phyloP scores from a whole-genome alignment of 2,888 invertebrate genomes.

The Macrosoma leucophasiata region DNA sequence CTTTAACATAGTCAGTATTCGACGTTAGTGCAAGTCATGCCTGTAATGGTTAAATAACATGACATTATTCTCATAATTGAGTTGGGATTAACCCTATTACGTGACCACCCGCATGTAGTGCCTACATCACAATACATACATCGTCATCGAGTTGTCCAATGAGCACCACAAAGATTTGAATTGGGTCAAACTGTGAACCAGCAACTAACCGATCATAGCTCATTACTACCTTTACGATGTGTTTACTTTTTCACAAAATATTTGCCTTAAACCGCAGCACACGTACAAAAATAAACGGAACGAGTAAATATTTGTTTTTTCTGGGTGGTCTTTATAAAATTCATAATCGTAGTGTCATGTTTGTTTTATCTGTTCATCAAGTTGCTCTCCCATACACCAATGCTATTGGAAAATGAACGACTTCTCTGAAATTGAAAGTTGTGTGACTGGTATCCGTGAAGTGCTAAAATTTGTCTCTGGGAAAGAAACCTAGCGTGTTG shows the following conservation, averaged over 20 bases:
- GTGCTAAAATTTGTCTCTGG: slow-evolving; percentile 54
- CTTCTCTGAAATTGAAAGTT: slow-evolving; percentile 41
- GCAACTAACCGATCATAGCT: too few relatives aligned
- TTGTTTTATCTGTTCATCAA: slow-evolving; percentile 7
- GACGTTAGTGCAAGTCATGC: slow-evolving; percentile 32
- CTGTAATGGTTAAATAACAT: slow-evolving; percentile 28
- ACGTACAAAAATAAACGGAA: slow-evolving; percentile 24
- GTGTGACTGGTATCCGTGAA: slow-evolving; percentile 36
- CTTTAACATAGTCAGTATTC: too few relatives aligned
- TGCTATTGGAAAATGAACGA: slow-evolving; percentile 25
- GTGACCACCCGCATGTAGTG: slow-evolving; percentile 55
- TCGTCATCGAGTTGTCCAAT: too few relatives aligned
- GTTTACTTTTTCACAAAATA: too few relatives aligned
- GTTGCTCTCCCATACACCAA: too few relatives aligned
- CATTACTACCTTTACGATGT: too few relatives aligned
- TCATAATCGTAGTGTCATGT: slow-evolving; percentile 10
- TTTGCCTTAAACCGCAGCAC: slow-evolving; percentile 8
- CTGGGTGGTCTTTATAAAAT: slow-evolving; percentile 36
- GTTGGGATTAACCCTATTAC: slow-evolving; percentile 50
- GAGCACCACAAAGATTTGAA: too few relatives aligned
- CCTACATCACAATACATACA: slow-evolving; percentile 11
- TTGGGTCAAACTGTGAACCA: too few relatives aligned
- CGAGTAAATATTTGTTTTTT: slow-evolving; percentile 25
- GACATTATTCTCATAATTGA: slow-evolving; percentile 41
- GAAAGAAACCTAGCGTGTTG: slow-evolving; percentile 34